A percentile compares a stretch with the other conserved stretches of the same genome.
These are phyloP conservation scores for Calephelis perditalis DNA, from an alignment of 2,888 invertebrate species.

Conservation along the genomic window DNA sequence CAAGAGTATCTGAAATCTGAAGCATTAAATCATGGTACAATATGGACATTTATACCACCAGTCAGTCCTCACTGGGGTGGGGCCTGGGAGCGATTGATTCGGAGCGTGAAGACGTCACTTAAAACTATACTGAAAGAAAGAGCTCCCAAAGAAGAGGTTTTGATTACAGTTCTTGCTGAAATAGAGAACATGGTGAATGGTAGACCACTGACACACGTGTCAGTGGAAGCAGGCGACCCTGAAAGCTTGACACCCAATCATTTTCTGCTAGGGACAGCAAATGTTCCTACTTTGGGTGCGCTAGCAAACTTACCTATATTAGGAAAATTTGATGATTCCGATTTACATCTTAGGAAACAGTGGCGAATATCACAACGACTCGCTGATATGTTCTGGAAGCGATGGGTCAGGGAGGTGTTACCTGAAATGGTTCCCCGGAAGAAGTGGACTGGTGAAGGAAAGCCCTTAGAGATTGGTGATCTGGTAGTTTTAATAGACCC, in stretches of 20 bases:
- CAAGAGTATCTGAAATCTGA: background rate
- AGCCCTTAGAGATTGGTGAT: slow-evolving; percentile 16
- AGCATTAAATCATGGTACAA: background rate
- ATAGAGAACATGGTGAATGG: slow-evolving; percentile 21
- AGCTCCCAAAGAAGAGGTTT: slow-evolving; percentile 21
- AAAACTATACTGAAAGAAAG: slow-evolving; percentile 15
- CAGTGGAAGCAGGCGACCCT: slow-evolving; percentile 26
- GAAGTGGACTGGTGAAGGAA: background rate
- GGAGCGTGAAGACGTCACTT: slow-evolving; percentile 24
- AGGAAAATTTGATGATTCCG: slow-evolving; percentile 20
- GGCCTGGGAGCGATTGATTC: slow-evolving; percentile 26
- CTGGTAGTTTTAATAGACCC: slow-evolving; percentile 18
- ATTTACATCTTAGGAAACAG: background rate
- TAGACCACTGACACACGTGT: slow-evolving; percentile 33
- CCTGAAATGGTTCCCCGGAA: slow-evolving; percentile 17
- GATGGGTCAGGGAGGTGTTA: slow-evolving; percentile 21
- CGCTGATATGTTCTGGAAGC: slow-evolving; percentile 21
- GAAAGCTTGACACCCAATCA: slow-evolving; percentile 33
- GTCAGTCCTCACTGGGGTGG: slow-evolving; percentile 22
- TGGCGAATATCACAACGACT: slow-evolving; percentile 20
- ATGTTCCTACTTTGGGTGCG: background rate
- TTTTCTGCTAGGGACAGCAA: slow-evolving; percentile 22
- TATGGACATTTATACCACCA: slow-evolving; percentile 21
- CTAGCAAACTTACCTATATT: background rate
- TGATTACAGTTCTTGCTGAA: slow-evolving; percentile 23